Evolutionary conservation across 1,140 invertebrate genomes (phyloP).

Genomic region (Hormaphis cornu): DNA sequence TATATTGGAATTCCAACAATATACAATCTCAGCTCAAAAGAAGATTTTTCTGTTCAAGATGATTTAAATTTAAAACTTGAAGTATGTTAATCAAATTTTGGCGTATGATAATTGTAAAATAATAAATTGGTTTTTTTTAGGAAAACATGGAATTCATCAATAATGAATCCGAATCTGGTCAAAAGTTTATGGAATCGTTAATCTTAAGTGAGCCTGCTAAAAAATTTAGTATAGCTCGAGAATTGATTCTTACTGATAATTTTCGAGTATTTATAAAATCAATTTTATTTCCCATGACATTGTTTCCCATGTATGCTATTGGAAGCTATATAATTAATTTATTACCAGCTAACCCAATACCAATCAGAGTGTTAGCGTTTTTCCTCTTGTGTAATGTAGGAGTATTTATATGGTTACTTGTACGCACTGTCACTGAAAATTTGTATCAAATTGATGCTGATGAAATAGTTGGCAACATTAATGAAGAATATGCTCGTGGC

Average conservation of each 20-base stretch:
- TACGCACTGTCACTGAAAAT: slow-evolving; percentile 29
- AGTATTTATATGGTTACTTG: slow-evolving; percentile 38
- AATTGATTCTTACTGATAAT: slow-evolving; percentile 39
- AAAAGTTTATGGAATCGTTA: slow-evolving; percentile 41
- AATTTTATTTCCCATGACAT: slow-evolving; percentile 34
- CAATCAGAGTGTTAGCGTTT: slow-evolving; percentile 38
- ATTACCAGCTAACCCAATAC: slow-evolving; percentile 35
- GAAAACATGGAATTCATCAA: slow-evolving; percentile 31
- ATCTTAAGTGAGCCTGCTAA: slow-evolving; percentile 43
- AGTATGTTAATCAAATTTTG: neutral
- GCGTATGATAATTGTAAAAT: neutral
- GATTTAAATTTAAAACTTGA: neutral
- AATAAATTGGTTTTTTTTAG: neutral
- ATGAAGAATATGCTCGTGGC: slow-evolving; percentile 43
- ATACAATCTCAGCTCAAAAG: slow-evolving; percentile 1
- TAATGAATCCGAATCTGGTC: slow-evolving; percentile 40
- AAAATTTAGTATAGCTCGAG: slow-evolving; percentile 44
- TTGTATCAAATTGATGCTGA: slow-evolving; percentile 41
- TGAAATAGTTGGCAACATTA: slow-evolving; percentile 38
- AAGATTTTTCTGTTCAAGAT: slow-evolving; percentile 8
- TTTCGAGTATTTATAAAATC: slow-evolving; percentile 31
- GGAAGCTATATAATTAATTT: slow-evolving; percentile 28
- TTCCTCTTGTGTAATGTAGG: slow-evolving; percentile 40
- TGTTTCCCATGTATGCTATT: slow-evolving; percentile 35
- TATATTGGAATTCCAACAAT: slow-evolving; percentile 31